phyloP scores from a whole-genome alignment of 1,140 invertebrate genomes.

The Thaumatotibia leucotreta region DNA sequence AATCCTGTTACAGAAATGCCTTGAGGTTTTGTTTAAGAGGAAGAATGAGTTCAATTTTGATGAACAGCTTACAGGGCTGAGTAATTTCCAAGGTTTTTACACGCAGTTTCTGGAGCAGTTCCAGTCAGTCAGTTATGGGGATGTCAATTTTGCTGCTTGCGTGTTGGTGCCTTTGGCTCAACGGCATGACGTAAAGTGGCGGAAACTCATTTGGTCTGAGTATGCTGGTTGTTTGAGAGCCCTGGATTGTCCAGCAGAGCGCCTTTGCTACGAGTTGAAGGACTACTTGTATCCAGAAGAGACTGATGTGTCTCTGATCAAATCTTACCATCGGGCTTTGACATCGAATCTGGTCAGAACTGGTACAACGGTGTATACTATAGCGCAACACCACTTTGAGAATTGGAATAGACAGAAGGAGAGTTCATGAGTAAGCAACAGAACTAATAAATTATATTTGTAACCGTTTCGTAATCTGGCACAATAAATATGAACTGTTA shows the following conservation, averaged over 20 bases:
- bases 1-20: conserved; percentile 62
- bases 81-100: conserved; percentile 84
- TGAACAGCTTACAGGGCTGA: conserved; percentile 68
- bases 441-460: too few species aligned
- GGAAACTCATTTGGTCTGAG: conserved; percentile 90
- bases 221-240: conserved; percentile 84
- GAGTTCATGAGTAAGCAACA: too few species aligned
- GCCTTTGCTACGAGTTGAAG: conserved; percentile 77
- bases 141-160: conserved; percentile 85
- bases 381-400: conserved; percentile 82
- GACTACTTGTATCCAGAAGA: conserved; percentile 83
- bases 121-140: conserved; percentile 89
- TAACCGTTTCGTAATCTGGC: too few species aligned
- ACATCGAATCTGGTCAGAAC: conserved; percentile 76
- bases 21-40: conserved; percentile 64
- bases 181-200: conserved; percentile 84
- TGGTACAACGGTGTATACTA: conserved; percentile 78
- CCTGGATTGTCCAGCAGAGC: conserved; percentile 80
- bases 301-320: conserved; percentile 80
- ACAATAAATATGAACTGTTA: too few species aligned
- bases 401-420: conserved; percentile 61
- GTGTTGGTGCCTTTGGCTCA: conserved; percentile 88
- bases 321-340: conserved; percentile 80
- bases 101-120: conserved; percentile 88
- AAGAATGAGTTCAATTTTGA: conserved; percentile 72